Conservation (phyloP, 2,797 vertebrate species). For the Zenarchopterus dispar region DNA sequence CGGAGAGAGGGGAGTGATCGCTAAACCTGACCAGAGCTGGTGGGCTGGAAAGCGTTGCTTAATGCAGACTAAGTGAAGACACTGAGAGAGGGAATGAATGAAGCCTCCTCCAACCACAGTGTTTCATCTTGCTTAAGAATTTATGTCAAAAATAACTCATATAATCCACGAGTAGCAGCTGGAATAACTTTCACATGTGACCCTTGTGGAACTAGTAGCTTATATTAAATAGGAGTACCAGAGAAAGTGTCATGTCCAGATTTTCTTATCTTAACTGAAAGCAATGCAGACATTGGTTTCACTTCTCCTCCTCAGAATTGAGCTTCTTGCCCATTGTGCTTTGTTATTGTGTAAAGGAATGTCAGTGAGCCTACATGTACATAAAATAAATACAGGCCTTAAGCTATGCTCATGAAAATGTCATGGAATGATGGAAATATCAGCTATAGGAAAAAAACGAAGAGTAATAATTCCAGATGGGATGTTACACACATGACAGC, state of each 20-base stretch:
- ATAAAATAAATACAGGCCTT: slow-evolving; percentile 70
- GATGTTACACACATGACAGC: slow-evolving; percentile 5
- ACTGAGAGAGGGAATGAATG: slow-evolving; percentile 19
- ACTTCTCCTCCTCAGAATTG: slow-evolving; percentile 24
- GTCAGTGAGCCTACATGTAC: slow-evolving; percentile 45
- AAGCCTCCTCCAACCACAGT: too few species aligned
- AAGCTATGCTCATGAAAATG: slow-evolving; percentile 61
- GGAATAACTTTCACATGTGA: slow-evolving; percentile 31
- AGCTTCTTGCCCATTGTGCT: slow-evolving; percentile 23
- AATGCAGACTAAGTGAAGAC: slow-evolving; percentile 56
- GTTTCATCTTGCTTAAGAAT: slow-evolving; percentile 32
- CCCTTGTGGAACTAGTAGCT: slow-evolving; percentile 45
- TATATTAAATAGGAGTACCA: slow-evolving; percentile 51
- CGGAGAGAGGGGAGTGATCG: slow-evolving; percentile 44
- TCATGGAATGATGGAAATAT: slow-evolving; percentile 66
- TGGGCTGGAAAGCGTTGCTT: slow-evolving; percentile 51
- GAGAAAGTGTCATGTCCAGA: slow-evolving; percentile 20
- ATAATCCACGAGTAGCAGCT: slow-evolving; percentile 32
- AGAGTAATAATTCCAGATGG: slow-evolving; percentile 27
- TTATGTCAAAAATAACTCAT: slow-evolving; percentile 34
- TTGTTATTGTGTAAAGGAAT: slow-evolving; percentile 54
- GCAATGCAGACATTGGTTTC: neutral
- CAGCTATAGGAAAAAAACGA: slow-evolving; percentile 34
- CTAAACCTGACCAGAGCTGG: slow-evolving; percentile 37
- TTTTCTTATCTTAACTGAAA: too few species aligned